A percentile compares a stretch with the other conserved stretches of the same genome.
phyloP scores from a whole-genome alignment of 2,888 invertebrate genomes.

The Agriopis leucophaearia region DNA sequence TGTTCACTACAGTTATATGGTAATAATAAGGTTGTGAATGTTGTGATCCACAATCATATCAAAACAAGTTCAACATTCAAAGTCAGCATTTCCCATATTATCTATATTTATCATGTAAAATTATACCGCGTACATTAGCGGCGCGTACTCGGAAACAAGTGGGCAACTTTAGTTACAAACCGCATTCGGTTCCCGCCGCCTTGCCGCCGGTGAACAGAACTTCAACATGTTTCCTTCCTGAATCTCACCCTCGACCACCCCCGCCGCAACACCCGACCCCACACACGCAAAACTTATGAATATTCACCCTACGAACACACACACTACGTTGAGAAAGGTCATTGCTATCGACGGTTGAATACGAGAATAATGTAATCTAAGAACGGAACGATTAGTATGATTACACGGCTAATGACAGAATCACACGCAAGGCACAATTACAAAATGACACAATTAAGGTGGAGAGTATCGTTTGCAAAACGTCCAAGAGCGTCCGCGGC shows the following conservation, averaged over 20 bases:
- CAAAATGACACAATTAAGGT: slow-evolving; percentile 48
- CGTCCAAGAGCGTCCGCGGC: slow-evolving; percentile 45
- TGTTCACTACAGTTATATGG: no score
- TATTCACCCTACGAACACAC: slow-evolving; percentile 50
- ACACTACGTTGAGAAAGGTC: slow-evolving; percentile 55
- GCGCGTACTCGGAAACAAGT: slow-evolving; percentile 48
- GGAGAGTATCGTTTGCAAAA: slow-evolving; percentile 50
- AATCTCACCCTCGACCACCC: slow-evolving; percentile 52
- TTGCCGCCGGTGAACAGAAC: slow-evolving; percentile 87
- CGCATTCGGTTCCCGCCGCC: slow-evolving; percentile 83
- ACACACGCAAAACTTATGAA: slow-evolving; percentile 47
- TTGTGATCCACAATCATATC: not conserved
- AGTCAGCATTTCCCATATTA: slow-evolving; percentile 16
- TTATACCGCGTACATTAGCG: slow-evolving; percentile 44
- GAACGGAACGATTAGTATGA: slow-evolving; percentile 49
- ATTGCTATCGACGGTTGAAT: slow-evolving; percentile 46
- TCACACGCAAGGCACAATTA: slow-evolving; percentile 49
- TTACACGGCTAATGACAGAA: slow-evolving; percentile 49
- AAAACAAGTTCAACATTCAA: slow-evolving; percentile 17
- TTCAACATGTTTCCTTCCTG: slow-evolving; percentile 84
- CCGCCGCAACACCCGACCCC: slow-evolving; percentile 49
- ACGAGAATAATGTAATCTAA: slow-evolving; percentile 42
- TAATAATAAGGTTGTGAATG: no score
- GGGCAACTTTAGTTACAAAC: slow-evolving; percentile 66
- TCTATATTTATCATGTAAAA: slow-evolving; percentile 39